Percentiles rank a stretch among this genome's conserved stretches.
These are phyloP conservation scores for Mormyrus iriodes DNA, from an alignment of 2,113 vertebrate genomes.

Conservation along the genomic window DNA sequence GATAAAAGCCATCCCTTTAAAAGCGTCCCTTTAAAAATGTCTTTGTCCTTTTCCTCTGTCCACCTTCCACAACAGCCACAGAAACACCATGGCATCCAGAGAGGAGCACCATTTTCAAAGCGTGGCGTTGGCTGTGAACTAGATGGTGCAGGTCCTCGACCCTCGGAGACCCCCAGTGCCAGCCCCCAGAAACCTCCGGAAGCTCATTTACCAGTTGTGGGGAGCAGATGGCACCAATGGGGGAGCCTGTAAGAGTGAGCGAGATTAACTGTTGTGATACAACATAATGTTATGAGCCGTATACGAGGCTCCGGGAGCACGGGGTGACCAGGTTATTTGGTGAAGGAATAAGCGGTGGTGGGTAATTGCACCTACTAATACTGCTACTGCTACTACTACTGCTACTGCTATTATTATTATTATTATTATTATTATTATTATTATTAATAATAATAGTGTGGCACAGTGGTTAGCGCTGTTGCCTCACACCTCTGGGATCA, in stretches of 20 bases:
- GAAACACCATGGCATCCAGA: not conserved
- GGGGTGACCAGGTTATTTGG: not conserved
- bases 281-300: not conserved
- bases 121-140: not conserved
- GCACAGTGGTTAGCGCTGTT: not conserved
- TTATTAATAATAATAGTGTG: not conserved
- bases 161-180: not conserved
- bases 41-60: not conserved
- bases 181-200: not conserved
- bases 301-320: not conserved
- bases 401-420: no score
- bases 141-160: not conserved
- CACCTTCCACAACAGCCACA: not conserved
- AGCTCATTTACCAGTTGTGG: not conserved
- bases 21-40: not conserved
- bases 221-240: not conserved
- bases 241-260: not conserved
- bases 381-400: no score
- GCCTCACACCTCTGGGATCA: not conserved
- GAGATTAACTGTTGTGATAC: not conserved
- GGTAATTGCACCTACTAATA: not conserved
- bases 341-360: not conserved
- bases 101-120: not conserved
- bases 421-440: no score
- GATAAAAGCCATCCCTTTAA: not conserved